Base-by-base conservation (phyloP, 1,140 invertebrate species). In the Drosophila ananassae region DNA sequence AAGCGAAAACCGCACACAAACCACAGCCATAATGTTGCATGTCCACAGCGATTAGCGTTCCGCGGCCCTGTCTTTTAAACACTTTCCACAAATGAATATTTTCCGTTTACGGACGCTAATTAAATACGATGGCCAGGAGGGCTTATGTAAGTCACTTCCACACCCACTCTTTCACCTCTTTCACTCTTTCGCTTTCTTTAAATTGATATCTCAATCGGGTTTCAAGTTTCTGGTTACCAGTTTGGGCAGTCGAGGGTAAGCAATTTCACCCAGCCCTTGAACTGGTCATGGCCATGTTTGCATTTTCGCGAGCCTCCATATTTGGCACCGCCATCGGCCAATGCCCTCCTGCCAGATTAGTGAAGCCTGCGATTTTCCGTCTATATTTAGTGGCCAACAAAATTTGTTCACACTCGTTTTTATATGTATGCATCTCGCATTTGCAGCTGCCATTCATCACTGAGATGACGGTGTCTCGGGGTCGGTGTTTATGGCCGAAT, bases 191-290 rank as follows among this genome's bases (percentile, higher is more conserved):
- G 10, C 30, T 37, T 12, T 34, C 30, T 22, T 34, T 28, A 24
- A 39, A 12, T 3, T 53, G 60, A 85, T 71, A 59, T 78, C 78
- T 85, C 62, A 67, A 85, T 84, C 76, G 46, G 13, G 57, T 44
- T 51, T 37, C 10, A 10, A 10, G 34, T 37, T 37, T 37, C 34
- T 12, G 34, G 34, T 37, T 12, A 2, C 34, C 10, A 12, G 34
- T 37, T 37, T 37, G 34, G 10, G 3, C 3, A 4, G 3, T n/a
- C 34, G 34, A 37, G 34, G 5, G 5, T 32, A 28, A 50, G 51
- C 47, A 62, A 87, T 75, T 81, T 82, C 78, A 51, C 77, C 61
- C 73, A 85, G 81, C 81, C 81, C 81, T 85, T 85, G 81, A 85
- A 87, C 78, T 82, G 79, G 79, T 60, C 79, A 74, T 84, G 82